phyloP scores from a whole-genome alignment of 2,888 invertebrate species.

The Lobophora halterata region DNA sequence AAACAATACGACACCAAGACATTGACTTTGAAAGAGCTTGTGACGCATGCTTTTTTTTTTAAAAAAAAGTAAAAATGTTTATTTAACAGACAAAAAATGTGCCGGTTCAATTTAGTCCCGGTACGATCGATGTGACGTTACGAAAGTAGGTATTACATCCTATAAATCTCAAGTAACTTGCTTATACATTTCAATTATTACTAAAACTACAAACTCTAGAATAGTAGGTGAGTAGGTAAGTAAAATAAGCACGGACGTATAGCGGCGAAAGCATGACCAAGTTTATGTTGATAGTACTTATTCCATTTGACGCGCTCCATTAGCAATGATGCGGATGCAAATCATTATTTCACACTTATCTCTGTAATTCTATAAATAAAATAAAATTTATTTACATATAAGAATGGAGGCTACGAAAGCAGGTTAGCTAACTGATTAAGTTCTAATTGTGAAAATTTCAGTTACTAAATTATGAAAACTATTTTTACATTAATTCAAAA shows the following conservation, averaged over 20 bases:
- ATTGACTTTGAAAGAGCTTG: conserved; percentile 44
- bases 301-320: conserved; percentile 54
- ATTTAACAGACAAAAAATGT: too few species aligned
- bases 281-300: conserved; percentile 40
- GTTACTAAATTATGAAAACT: not conserved
- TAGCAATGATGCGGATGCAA: conserved; percentile 37
- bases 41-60: conserved; percentile 17
- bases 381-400: conserved; percentile 10
- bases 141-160: not conserved
- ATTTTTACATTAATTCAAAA: too few species aligned
- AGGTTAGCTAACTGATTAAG: conserved; percentile 5
- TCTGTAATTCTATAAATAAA: conserved; percentile 18
- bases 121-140: too few species aligned
- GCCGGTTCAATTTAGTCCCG: too few species aligned
- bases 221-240: too few species aligned
- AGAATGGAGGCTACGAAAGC: conserved; percentile 14
- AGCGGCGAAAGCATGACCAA: conserved; percentile 61
- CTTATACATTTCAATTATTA: too few species aligned
- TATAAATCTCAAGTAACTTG: not conserved
- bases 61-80: not conserved
- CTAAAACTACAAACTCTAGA: too few species aligned
- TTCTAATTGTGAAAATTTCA: not conserved
- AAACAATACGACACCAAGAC: conserved; percentile 46
- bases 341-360: conserved; percentile 22
- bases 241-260: conserved; percentile 26